Conservation (phyloP, 2,888 invertebrate genomes). For the Chaetoderma sp. region DNA sequence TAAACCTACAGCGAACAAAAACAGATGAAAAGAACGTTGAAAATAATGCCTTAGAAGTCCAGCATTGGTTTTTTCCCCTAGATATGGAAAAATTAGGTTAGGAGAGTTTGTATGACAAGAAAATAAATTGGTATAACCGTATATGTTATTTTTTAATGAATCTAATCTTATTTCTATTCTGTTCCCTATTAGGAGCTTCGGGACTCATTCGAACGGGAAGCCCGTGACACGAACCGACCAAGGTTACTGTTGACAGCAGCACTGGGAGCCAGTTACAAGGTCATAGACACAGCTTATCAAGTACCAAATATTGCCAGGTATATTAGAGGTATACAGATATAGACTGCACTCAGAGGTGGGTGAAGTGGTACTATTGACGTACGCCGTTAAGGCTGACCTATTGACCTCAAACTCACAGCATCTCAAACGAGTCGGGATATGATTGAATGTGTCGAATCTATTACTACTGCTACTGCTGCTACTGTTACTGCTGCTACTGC, state of each 20-base stretch:
- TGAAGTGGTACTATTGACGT: not conserved
- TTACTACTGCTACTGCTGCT: not conserved
- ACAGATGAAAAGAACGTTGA: too few species aligned
- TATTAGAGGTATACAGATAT: conserved; percentile 53
- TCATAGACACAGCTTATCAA: conserved; percentile 93
- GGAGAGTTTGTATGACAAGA: too few species aligned
- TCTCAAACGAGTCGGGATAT: not conserved
- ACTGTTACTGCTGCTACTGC: too few species aligned
- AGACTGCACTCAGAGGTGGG: not conserved
- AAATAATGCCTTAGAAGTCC: too few species aligned
- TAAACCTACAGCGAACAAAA: too few species aligned
- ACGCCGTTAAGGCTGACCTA: too few species aligned
- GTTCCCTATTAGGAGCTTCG: conserved; percentile 78
- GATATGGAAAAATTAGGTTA: too few species aligned
- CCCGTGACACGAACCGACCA: conserved; percentile 84
- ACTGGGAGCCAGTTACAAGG: conserved; percentile 92
- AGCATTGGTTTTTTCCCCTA: too few species aligned
- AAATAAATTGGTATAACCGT: too few species aligned
- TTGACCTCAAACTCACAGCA: too few species aligned
- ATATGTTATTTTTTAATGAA: too few species aligned
- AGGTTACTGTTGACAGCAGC: conserved; percentile 90
- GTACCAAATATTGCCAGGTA: conserved; percentile 86
- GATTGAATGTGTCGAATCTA: not conserved
- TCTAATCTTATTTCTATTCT: too few species aligned
- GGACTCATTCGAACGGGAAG: conserved; percentile 89